Conservation (phyloP, 2,113 vertebrate species). For the Morone saxatilis region DNA sequence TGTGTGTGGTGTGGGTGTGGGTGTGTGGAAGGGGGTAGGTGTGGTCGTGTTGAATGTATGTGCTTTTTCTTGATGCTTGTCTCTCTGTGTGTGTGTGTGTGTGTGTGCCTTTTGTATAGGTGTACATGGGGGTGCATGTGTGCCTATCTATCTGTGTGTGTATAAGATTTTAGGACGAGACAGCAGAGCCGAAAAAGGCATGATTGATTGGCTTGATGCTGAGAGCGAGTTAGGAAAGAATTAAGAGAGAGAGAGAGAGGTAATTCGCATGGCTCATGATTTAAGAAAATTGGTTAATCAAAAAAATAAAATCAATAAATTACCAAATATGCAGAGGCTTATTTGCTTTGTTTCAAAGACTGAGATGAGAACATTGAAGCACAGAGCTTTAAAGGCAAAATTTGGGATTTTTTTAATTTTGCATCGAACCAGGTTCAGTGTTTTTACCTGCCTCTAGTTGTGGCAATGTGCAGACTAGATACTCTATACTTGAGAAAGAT, state of each 20-base stretch:
- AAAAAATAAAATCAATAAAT: background rate
- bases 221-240: background rate
- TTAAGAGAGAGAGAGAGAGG: background rate
- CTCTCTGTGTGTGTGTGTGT: constrained; percentile 46
- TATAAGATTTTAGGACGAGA: constrained; percentile 43
- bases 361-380: background rate
- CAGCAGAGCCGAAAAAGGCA: constrained; percentile 36
- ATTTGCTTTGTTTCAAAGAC: background rate
- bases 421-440: background rate
- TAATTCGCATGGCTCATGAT: background rate
- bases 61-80: constrained; percentile 74
- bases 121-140: constrained; percentile 17
- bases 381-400: background rate
- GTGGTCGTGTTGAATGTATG: constrained; percentile 50
- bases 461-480: too few relatives aligned
- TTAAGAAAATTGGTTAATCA: background rate
- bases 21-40: background rate
- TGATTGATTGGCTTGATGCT: constrained; percentile 47
- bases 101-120: constrained; percentile 41
- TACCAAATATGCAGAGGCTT: background rate
- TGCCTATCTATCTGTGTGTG: background rate
- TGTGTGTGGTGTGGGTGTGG: constrained; percentile 12
- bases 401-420: background rate
- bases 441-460: background rate
- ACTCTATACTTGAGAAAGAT: too few relatives aligned